Percentiles rank a stretch among this genome's conserved stretches.
Evolutionary conservation across 2,888 invertebrate genomes (phyloP).

Genomic region (Idaea biselata): DNA sequence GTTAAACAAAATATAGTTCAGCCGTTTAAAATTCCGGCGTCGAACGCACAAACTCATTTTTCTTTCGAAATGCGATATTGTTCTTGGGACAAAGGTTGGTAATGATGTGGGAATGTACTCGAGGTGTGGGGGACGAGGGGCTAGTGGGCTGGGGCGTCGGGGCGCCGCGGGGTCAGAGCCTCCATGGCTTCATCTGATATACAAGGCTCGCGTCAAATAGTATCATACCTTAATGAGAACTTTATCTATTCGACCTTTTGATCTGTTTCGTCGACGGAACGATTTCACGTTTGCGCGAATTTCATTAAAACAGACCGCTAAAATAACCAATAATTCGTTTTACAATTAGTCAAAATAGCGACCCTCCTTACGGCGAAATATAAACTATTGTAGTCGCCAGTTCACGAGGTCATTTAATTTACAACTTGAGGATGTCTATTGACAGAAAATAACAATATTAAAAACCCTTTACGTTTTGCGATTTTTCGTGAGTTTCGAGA

Average conservation of each 20-base stretch:
- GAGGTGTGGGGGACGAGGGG: background rate
- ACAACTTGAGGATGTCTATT: no score
- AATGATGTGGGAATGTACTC: background rate
- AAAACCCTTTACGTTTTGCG: no score
- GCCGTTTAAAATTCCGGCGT: background rate
- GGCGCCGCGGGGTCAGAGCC: background rate
- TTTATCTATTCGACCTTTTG: background rate
- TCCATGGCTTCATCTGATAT: no score
- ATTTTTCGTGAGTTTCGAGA: no score
- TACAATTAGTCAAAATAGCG: no score
- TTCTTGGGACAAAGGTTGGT: background rate
- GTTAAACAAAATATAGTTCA: background rate
- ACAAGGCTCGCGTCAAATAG: no score
- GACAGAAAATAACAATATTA: no score
- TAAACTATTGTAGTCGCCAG: background rate
- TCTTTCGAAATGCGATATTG: background rate
- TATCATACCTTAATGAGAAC: background rate
- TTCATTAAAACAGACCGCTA: background rate
- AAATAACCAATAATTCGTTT: background rate
- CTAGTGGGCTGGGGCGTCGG: background rate
- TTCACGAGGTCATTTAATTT: background rate
- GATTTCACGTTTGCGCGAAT: background rate
- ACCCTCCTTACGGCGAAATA: no score
- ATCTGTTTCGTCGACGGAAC: background rate
- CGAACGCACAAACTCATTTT: background rate